Evolutionary conservation across 2,113 vertebrate species (phyloP).

Genomic region (Lethenteron reissneri): DNA sequence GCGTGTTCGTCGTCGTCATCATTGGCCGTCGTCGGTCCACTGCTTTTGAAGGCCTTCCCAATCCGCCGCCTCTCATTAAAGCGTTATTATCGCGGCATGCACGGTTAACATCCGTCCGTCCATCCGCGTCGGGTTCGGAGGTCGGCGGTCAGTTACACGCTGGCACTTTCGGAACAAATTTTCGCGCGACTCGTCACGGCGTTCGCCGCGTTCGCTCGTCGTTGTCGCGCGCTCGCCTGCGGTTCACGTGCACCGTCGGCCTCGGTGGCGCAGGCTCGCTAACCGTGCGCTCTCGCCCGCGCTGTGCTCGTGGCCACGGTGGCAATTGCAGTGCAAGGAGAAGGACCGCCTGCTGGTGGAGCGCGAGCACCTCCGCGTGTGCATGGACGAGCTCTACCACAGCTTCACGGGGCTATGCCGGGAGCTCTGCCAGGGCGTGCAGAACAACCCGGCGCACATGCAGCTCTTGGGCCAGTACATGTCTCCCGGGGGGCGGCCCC

Average conservation of each 20-base stretch:
- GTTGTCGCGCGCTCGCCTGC: background rate
- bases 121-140: too few species aligned
- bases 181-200: background rate
- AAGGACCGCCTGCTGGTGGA: conserved; percentile 61
- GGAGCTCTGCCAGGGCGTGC: conserved; percentile 40
- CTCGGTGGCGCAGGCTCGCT: background rate
- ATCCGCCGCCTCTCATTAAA: too few species aligned
- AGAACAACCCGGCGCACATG: conserved; percentile 43
- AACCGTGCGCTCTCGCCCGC: background rate
- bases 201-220: background rate
- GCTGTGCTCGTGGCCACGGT: background rate
- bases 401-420: conserved; percentile 57
- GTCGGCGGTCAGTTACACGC: too few species aligned
- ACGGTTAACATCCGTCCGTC: too few species aligned
- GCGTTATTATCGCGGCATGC: too few species aligned
- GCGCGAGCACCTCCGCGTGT: conserved; percentile 43
- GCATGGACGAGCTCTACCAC: conserved; percentile 50
- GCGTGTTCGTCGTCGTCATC: background rate
- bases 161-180: background rate
- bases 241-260: background rate
- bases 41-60: conserved; percentile 11
- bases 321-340: conserved; percentile 17
- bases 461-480: conserved; percentile 53
- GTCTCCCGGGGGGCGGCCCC: conserved; percentile 16
- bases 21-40: background rate